These are phyloP conservation scores for Cossypha dichroa DNA, from an alignment of 2,797 vertebrate species.

Conservation along the genomic window DNA sequence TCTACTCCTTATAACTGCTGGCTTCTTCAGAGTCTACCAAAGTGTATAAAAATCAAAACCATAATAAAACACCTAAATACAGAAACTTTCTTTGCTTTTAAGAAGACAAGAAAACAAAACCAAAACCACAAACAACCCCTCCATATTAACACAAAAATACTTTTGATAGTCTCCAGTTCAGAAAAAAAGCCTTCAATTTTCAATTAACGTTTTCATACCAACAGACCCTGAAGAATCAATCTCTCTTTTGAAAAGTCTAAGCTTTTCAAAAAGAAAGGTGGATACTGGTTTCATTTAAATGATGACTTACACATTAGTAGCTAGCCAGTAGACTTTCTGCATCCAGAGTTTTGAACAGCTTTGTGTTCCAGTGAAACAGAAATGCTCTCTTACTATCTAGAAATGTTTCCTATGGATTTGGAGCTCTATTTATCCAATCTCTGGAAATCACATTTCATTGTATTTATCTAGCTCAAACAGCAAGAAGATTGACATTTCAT, in stretches of 20 bases:
- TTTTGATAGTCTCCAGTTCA: neutral
- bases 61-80: neutral
- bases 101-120: neutral
- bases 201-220: neutral
- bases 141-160: neutral
- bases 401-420: neutral
- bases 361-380: neutral
- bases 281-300: neutral
- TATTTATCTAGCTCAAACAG: neutral
- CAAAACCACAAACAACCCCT: rapidly evolving
- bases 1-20: neutral
- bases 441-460: neutral
- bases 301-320: neutral
- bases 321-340: neutral
- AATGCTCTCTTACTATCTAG: neutral
- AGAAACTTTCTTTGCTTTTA: neutral
- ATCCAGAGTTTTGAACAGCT: neutral
- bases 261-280: neutral
- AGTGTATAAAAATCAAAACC: neutral
- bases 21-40: neutral
- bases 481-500: neutral
- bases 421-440: neutral
- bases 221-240: neutral
- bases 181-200: neutral
- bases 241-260: neutral